phyloP scores from a whole-genome alignment of 1,140 invertebrate species.

The Thaumetopoea pityocampa region DNA sequence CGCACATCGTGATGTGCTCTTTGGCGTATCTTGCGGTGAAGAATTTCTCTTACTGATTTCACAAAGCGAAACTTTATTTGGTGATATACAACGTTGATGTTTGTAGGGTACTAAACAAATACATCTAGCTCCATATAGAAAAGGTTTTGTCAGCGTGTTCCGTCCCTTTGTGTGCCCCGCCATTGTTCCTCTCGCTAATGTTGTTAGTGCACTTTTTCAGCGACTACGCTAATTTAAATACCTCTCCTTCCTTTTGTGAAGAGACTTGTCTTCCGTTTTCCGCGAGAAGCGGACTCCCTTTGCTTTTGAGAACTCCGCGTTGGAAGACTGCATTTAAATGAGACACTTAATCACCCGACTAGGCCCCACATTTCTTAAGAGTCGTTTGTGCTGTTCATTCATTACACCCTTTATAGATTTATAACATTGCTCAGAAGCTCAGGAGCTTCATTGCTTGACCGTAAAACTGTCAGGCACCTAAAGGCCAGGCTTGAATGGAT shows the following conservation, averaged over 20 bases:
- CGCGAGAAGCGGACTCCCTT: slow-evolving; percentile 61
- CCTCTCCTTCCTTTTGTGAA: slow-evolving; percentile 68
- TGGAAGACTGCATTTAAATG: slow-evolving; percentile 74
- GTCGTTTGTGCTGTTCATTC: slow-evolving; percentile 65
- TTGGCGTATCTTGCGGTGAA: slow-evolving; percentile 1
- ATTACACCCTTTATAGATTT: slow-evolving; percentile 53
- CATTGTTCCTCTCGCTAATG: slow-evolving; percentile 73
- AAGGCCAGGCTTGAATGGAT: too few species aligned
- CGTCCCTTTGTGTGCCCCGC: slow-evolving; percentile 55
- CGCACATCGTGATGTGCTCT: not conserved
- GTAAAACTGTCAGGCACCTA: too few species aligned
- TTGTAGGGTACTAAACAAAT: slow-evolving; percentile 12
- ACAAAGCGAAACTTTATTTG: slow-evolving; percentile 5
- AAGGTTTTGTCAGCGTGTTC: slow-evolving; percentile 44
- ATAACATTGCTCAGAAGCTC: slow-evolving; percentile 26
- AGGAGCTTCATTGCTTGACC: slow-evolving; percentile 1
- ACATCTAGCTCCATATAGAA: slow-evolving; percentile 11
- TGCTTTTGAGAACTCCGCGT: slow-evolving; percentile 67
- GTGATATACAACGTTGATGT: slow-evolving; percentile 4
- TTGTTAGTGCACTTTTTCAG: slow-evolving; percentile 75
- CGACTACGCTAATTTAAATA: slow-evolving; percentile 74
- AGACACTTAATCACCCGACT: slow-evolving; percentile 74
- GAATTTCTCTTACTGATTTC: slow-evolving; percentile 10
- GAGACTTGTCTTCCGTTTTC: slow-evolving; percentile 72
- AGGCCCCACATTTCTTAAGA: slow-evolving; percentile 63